Percentiles rank a stretch among this genome's conserved stretches.
Conservation (phyloP, 1,140 invertebrate species). For the Hypsibius dujardini region DNA sequence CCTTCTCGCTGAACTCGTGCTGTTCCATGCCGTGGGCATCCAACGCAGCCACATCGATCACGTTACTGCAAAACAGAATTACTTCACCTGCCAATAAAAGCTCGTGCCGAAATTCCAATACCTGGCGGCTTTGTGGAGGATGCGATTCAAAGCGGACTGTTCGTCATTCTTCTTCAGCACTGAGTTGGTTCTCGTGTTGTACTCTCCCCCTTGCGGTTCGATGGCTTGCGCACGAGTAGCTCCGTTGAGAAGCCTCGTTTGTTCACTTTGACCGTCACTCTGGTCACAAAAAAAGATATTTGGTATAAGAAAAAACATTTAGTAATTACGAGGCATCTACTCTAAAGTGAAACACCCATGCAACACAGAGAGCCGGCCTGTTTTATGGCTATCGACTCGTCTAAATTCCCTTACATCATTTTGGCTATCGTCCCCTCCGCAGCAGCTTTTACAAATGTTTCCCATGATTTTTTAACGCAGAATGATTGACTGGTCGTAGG, state of each 20-base stretch:
- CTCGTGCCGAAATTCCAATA: constrained; percentile 30
- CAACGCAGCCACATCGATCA: constrained; percentile 60
- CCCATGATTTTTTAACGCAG: neutral
- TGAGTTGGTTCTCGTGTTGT: neutral
- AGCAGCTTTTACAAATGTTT: constrained; percentile 10
- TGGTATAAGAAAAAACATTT: too few relatives aligned
- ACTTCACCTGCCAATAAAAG: neutral
- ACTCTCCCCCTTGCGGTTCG: neutral
- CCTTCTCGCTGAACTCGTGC: constrained; percentile 56
- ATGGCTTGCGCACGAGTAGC: neutral
- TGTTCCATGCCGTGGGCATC: constrained; percentile 58
- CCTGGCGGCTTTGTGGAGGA: constrained; percentile 70
- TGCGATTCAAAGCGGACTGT: constrained; percentile 64
- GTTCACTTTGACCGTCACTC: neutral
- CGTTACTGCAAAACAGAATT: constrained; percentile 42
- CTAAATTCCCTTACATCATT: neutral
- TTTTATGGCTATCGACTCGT: too few relatives aligned
- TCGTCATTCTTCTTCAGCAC: constrained; percentile 61
- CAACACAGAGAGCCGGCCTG: neutral
- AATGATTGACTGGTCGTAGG: neutral
- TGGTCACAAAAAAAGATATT: neutral
- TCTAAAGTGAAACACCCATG: neutral
- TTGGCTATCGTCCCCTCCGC: neutral
- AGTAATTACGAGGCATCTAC: too few relatives aligned
- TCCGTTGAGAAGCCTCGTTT: neutral